Conservation (phyloP, 2,797 vertebrate genomes). For the Danionella dracula region DNA sequence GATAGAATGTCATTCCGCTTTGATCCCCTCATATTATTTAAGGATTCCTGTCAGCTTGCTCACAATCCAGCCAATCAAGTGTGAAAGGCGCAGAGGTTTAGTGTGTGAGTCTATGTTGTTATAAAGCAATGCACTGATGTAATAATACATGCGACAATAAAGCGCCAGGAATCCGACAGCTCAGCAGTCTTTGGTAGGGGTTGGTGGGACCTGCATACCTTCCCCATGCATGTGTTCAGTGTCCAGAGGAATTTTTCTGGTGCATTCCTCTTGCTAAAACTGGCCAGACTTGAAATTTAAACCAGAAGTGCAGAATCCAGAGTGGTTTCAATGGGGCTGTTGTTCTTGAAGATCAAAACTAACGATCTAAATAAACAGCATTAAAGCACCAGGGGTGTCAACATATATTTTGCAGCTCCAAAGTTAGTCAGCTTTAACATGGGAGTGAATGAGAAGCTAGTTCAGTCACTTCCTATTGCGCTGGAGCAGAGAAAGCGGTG, state of each 20-base stretch:
- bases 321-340: too few relatives aligned
- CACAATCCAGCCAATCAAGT: slow-evolving; percentile 35
- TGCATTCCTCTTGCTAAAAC: slow-evolving; percentile 28
- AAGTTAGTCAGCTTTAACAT: too few relatives aligned
- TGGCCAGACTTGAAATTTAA: slow-evolving; percentile 19
- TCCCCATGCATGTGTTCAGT: slow-evolving; percentile 40
- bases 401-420: too few relatives aligned
- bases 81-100: slow-evolving; percentile 48
- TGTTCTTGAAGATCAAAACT: too few relatives aligned
- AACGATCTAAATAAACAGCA: too few relatives aligned
- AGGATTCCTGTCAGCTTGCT: slow-evolving; percentile 3
- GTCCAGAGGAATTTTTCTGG: slow-evolving; percentile 8
- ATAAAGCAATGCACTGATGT: slow-evolving; percentile 50
- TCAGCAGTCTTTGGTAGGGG: slow-evolving; percentile 11
- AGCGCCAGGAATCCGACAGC: slow-evolving; percentile 52
- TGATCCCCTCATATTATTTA: slow-evolving; percentile 7
- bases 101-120: slow-evolving; percentile 47
- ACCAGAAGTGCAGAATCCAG: too few relatives aligned
- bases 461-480: too few relatives aligned
- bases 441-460: too few relatives aligned
- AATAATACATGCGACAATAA: slow-evolving; percentile 54
- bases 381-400: too few relatives aligned
- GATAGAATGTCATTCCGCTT: slow-evolving; percentile 3
- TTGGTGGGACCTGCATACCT: slow-evolving; percentile 38
- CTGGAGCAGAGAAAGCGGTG: too few relatives aligned